phyloP scores from a whole-genome alignment of 1,140 invertebrate species.

The Scaptomyza graminum region DNA sequence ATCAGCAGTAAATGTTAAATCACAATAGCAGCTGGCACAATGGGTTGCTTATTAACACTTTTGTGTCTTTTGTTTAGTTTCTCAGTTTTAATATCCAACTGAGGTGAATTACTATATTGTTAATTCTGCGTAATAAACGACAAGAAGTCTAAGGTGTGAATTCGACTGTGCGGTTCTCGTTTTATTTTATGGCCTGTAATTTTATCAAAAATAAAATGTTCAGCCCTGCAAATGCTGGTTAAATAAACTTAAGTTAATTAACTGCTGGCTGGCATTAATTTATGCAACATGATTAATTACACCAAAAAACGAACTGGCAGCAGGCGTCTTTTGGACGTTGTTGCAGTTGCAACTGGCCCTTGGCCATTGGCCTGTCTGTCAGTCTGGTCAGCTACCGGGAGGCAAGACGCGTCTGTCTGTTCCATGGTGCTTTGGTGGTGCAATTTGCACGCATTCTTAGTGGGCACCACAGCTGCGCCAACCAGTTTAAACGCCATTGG shows the following conservation, averaged over 20 bases:
- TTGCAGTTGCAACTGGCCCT: slow-evolving; percentile 26
- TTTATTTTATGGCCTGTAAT: neutral
- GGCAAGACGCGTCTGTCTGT: slow-evolving; percentile 46
- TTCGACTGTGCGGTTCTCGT: neutral
- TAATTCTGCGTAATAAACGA: slow-evolving; percentile 11
- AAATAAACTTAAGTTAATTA: slow-evolving; percentile 81
- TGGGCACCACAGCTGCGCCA: slow-evolving; percentile 71
- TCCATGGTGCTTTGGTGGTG: slow-evolving; percentile 36
- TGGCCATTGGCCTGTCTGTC: slow-evolving; percentile 58
- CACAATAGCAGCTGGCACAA: slow-evolving; percentile 62
- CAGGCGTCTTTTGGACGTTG: slow-evolving; percentile 18
- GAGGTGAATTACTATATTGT: slow-evolving; percentile 33
- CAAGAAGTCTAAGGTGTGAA: slow-evolving; percentile 22
- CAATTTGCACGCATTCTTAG: slow-evolving; percentile 75
- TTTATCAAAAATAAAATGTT: slow-evolving; percentile 5
- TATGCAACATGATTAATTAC: slow-evolving; percentile 79
- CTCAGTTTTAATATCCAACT: slow-evolving; percentile 29
- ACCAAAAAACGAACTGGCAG: slow-evolving; percentile 47
- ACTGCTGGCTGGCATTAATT: slow-evolving; percentile 76
- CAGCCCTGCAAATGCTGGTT: slow-evolving; percentile 48
- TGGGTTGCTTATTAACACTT: slow-evolving; percentile 63
- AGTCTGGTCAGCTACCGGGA: slow-evolving; percentile 68
- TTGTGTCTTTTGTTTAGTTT: slow-evolving; percentile 4
- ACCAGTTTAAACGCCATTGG: slow-evolving; percentile 79
- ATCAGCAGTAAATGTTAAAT: slow-evolving; percentile 49